Percentiles rank a stretch among this genome's conserved stretches.
Conservation (phyloP, 1,140 invertebrate genomes). For the Monomorium pharaonis region DNA sequence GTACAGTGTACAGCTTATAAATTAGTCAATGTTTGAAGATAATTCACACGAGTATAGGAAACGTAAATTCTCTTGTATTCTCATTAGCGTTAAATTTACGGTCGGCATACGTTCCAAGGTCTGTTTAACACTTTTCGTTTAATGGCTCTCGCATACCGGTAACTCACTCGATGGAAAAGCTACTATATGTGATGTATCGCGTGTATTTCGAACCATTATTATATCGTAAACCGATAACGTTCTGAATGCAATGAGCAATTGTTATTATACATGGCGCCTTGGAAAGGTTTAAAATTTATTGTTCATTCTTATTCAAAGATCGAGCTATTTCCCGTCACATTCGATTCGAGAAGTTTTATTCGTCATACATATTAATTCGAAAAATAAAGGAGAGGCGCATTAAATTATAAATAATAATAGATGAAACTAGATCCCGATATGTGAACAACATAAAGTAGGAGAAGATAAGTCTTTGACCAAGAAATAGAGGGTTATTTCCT, state of each 20-base stretch:
- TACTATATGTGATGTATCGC: neutral
- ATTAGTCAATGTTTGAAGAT: neutral
- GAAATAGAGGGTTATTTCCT: too few relatives aligned
- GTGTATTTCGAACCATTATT: neutral
- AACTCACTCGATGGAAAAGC: neutral
- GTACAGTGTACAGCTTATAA: neutral
- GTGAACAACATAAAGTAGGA: too few relatives aligned
- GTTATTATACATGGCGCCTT: neutral
- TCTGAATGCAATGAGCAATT: neutral
- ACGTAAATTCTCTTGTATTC: neutral
- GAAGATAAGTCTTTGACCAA: too few relatives aligned
- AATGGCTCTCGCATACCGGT: neutral
- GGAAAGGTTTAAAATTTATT: neutral
- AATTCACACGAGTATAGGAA: neutral
- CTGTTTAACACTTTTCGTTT: constrained; percentile 16
- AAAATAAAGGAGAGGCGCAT: neutral
- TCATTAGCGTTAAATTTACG: constrained; percentile 20
- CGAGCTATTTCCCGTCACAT: neutral
- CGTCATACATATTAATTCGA: neutral
- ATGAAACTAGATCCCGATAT: too few relatives aligned
- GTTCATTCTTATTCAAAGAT: neutral
- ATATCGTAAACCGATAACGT: neutral
- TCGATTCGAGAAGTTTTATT: neutral
- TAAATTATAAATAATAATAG: too few relatives aligned
- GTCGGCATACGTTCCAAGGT: neutral